Conservation (phyloP, 2,797 vertebrate genomes). For the Microctenopoma lineatum region DNA sequence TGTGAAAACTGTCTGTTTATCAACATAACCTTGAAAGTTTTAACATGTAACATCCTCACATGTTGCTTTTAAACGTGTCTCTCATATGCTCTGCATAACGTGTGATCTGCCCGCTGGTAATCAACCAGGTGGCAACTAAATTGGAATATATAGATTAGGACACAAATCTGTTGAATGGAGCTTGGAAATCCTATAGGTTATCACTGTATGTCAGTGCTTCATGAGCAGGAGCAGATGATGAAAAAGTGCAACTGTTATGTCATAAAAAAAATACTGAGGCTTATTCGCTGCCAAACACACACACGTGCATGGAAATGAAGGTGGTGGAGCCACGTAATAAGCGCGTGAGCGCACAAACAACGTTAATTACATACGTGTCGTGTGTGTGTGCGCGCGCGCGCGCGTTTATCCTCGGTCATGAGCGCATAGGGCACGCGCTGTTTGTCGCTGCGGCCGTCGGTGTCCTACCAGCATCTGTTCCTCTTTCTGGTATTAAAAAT, state of each 20-base stretch:
- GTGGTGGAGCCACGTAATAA: slow-evolving; percentile 1
- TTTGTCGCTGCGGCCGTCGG: slow-evolving; percentile 53
- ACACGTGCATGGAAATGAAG: not conserved
- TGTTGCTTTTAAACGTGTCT: not conserved
- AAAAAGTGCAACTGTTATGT: slow-evolving; percentile 12
- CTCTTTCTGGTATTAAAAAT: slow-evolving; percentile 55
- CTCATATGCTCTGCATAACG: not conserved
- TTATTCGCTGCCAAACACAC: not conserved
- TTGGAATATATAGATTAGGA: not conserved
- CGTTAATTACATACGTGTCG: slow-evolving; percentile 18
- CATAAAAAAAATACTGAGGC: not conserved
- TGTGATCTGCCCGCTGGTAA: not conserved
- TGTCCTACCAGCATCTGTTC: slow-evolving; percentile 67
- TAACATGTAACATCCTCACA: not conserved
- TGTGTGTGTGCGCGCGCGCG: not conserved
- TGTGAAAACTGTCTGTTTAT: slow-evolving; percentile 11
- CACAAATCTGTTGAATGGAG: not conserved
- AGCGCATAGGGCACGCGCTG: slow-evolving; percentile 74
- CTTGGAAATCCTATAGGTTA: slow-evolving; percentile 4
- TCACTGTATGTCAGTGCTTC: not conserved
- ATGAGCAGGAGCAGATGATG: slow-evolving; percentile 7
- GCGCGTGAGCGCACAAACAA: slow-evolving; percentile 20
- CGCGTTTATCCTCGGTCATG: slow-evolving; percentile 46
- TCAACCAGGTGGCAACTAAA: not conserved
- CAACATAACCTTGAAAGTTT: slow-evolving; percentile 15